Base-by-base conservation (phyloP, 2,113 vertebrate genomes). In the Patagioenas fasciata region DNA sequence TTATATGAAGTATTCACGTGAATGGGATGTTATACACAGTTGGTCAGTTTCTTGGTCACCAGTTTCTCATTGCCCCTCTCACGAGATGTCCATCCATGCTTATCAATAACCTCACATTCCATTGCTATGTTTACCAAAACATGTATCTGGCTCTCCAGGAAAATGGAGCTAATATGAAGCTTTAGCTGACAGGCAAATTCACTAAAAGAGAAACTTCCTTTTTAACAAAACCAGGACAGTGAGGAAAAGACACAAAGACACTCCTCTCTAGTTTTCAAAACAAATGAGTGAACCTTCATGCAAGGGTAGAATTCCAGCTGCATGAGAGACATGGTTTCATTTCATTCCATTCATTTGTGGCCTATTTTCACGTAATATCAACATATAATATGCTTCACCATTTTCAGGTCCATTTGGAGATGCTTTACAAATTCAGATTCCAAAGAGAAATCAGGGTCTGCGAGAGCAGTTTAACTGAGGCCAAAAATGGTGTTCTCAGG, bases 201-300 rank as follows among this genome's bases (percentile, higher is more conserved):
- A 40, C 40, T 40, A 40, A 40, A 40, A 40, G 40, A 40, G 40
- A 40, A 11, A 40, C 40, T 40, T 40, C 13, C 3, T 40, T 40
- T 40, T 40, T 40, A 14, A 40, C 40, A 40, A 40, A 40, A 40
- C 40, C 40, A 40, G 40, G 40, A 40, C 13, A 40, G 6, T 9
- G 26, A 91, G 24, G 14, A 84, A 60, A 40, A 65, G 11, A 26
- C 14, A 29, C 5, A 24, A n/a, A 64, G 5, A 36, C 1, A 0
- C 9, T 80, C 6, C 23, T 57, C 21, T 72, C 34, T 6, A 75
- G 11, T 47, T 40, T 44, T 79, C 40, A 75, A 57, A 87, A 40
- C 7, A 44, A 4, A 9, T 5, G 9, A 36, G 16, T 36, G 20
- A 66, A 47, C 3, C 4, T 73, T 17, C 5, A 15, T 1, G 4